A percentile compares a stretch with the other conserved stretches of the same genome.
Evolutionary conservation across 1,140 invertebrate species (phyloP).

Genomic region (Neotoxoptera formosana): DNA sequence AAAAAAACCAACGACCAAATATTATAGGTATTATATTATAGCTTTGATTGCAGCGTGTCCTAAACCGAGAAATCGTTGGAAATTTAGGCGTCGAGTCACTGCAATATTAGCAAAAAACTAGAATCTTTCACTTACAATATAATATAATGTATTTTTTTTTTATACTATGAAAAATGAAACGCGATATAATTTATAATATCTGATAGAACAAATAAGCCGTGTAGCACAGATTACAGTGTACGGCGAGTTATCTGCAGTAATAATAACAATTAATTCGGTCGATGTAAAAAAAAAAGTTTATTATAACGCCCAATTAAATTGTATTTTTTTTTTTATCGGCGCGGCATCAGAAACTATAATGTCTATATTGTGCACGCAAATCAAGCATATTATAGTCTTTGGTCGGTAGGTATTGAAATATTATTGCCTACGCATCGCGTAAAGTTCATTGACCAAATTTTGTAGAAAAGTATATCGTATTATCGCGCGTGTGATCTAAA

Average conservation of each 20-base stretch:
- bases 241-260: background rate
- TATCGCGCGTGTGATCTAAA: background rate
- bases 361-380: background rate
- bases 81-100: background rate
- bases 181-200: background rate
- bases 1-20: background rate
- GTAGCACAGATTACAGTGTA: background rate
- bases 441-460: conserved; percentile 37
- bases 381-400: background rate
- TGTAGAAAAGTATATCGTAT: background rate
- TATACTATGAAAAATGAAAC: background rate
- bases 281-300: background rate
- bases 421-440: background rate
- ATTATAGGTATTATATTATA: background rate
- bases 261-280: background rate
- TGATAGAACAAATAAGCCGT: background rate
- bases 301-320: background rate
- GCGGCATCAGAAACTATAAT: background rate
- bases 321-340: background rate
- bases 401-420: background rate
- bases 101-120: background rate
- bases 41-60: background rate
- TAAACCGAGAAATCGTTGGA: background rate
- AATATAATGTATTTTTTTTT: background rate
- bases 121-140: background rate